Base-by-base conservation (phyloP, 2,888 invertebrate species). In the Drosophila robusta region DNA sequence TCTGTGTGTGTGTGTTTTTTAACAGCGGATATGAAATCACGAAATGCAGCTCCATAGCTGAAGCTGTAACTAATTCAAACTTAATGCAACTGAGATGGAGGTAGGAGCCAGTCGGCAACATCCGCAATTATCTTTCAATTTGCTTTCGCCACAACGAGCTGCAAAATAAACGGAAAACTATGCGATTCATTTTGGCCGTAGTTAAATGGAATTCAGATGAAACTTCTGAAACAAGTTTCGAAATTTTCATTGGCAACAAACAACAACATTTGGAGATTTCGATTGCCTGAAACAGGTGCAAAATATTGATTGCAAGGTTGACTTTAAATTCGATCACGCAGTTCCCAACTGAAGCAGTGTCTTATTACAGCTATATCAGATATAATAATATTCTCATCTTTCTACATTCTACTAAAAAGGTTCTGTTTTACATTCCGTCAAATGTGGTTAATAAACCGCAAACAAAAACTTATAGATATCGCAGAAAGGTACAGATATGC, bases 41-140 rank as follows among this genome's bases (percentile, higher is more conserved):
- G 64, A 68, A 64, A 29, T 54, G 12, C 22, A 26, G 22, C 38
- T 54, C 36, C 38, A 24, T 29, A 54, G 26, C 29, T 29, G 29
- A 36, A 36, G 34, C 49, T 51, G 26, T 1, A 8, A 36, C 22
- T 26, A 24, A 14, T 16, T 14, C 12, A n/a, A 46, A 57, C 14
- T 24, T 57, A 42, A 45, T 45, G 45, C 47, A n/a, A 44, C 29
- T 34, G 47, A 12, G 24, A 24, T 22, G 34, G 16, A 46, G 34
- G 8, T 32, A 9, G 34, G 1, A 60, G 24, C 32, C 29, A 55
- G n/a, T 49, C 36, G 24, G 45, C 42, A 54, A 71, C 72, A 72
- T 72, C 72, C 72, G 72, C 72, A 67, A 58, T 71, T 72, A 62
- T 62, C 67, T 58, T 62, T 71, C 62, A 71, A 67, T 72, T 71